A percentile compares a stretch with the other conserved stretches of the same genome.
Evolutionary conservation across 2,888 invertebrate genomes (phyloP).

Genomic region (Tachina fera): DNA sequence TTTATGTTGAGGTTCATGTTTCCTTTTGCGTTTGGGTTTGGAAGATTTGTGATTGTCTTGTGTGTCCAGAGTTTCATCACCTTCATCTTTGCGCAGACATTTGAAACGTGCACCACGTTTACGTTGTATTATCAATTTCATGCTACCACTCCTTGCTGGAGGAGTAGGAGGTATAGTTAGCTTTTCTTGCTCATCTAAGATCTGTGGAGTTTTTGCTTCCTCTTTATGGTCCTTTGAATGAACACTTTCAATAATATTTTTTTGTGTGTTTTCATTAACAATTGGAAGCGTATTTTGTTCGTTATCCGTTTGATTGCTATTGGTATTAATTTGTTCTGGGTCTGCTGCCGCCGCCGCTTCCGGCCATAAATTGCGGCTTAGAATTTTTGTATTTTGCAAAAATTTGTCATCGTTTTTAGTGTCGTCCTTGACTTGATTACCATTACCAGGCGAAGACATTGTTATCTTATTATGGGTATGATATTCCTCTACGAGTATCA

Average conservation of each 20-base stretch:
- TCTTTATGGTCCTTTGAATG: not conserved
- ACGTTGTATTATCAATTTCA: conserved; percentile 69
- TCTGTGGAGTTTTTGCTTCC: not conserved
- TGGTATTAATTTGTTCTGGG: conserved; percentile 60
- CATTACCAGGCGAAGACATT: conserved; percentile 39
- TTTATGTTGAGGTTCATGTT: not conserved
- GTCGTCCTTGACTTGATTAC: conserved; percentile 52
- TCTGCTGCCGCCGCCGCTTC: conserved; percentile 50
- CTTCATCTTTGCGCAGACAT: conserved; percentile 55
- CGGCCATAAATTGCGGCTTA: conserved; percentile 43
- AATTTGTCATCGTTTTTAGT: conserved; percentile 19
- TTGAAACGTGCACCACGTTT: conserved; percentile 61
- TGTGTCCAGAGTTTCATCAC: conserved; percentile 11
- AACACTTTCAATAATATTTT: conserved; percentile 17
- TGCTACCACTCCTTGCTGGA: conserved; percentile 40
- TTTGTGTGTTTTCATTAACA: conserved; percentile 4
- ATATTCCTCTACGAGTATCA: conserved; percentile 32
- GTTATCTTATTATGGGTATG: conserved; percentile 16
- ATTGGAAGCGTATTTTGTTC: conserved; percentile 11
- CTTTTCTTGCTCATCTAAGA: conserved; percentile 26
- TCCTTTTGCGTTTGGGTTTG: conserved; percentile 49
- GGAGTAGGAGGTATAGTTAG: conserved; percentile 20
- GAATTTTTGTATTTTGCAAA: conserved; percentile 5
- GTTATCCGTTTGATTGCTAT: not conserved
- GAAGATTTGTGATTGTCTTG: conserved; percentile 10